Evolutionary conservation across 2,113 vertebrate genomes (phyloP).

Genomic region (Hippotragus niger): DNA sequence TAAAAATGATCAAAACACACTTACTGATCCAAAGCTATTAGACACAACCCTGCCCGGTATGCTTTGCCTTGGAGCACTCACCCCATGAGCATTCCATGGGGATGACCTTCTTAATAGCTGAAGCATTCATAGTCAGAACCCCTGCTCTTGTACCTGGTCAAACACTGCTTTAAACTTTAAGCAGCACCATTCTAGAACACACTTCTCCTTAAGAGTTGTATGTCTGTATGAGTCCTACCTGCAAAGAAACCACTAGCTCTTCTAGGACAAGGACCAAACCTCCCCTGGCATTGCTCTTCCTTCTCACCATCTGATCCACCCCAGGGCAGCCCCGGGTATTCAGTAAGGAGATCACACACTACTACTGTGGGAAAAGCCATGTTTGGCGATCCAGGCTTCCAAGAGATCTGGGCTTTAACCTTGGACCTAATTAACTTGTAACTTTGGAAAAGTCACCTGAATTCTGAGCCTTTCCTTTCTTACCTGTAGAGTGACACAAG

Average conservation of each 20-base stretch:
- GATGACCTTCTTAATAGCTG: neutral
- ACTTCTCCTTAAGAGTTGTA: neutral
- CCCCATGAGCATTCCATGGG: neutral
- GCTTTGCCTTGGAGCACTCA: neutral
- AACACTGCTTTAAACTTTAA: neutral
- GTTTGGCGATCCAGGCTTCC: neutral
- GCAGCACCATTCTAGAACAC: neutral
- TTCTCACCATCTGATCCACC: neutral
- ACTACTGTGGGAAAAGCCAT: neutral
- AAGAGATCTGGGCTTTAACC: neutral
- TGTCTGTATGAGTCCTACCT: neutral
- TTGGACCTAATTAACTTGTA: neutral
- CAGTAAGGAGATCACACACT: neutral
- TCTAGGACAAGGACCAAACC: neutral
- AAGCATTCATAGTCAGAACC: neutral
- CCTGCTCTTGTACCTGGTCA: neutral
- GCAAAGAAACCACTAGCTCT: neutral
- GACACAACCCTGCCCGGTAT: neutral
- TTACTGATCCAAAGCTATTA: neutral
- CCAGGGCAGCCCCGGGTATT: accelerated
- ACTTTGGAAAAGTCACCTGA: slow-evolving; percentile 9
- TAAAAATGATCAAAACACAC: neutral
- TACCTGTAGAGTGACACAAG: neutral
- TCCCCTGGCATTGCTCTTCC: neutral
- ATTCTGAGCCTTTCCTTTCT: neutral